Base-by-base conservation (phyloP, 2,888 invertebrate species). In the Acanthococcus lagerstroemiae region DNA sequence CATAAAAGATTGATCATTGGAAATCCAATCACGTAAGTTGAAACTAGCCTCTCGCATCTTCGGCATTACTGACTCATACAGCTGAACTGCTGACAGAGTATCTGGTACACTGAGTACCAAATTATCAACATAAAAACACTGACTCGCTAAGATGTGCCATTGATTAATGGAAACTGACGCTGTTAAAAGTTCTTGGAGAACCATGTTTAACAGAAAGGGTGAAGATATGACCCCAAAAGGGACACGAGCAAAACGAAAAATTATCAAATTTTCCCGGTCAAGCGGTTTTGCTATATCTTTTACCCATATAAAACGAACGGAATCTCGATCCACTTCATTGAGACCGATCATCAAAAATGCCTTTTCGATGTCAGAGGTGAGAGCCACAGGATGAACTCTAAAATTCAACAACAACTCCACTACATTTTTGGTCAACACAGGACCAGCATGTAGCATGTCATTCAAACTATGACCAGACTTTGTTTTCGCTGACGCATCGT, bases 391-490 rank as follows among this genome's bases (percentile, higher is more conserved):
- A 61, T 74, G 69, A 6, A 67, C 60, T 3, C 55, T 66, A 66
- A 73, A 73, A 9, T 73, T 56, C 3, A 73, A 17, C 3, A 76
- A 52, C 15, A 74, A 71, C 5, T 70, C 63, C 50, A 73, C 70
- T 4, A 75, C 66, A 26, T 73, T 72, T 15, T 71, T 70, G 60
- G 75, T 73, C 0, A 75, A 54, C 1, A 69, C 71, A 1, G 75
- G 73, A 1, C 76, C 75, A 1, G 72, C 70, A 57, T 70, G 66
- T 17, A 73, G 69, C 0, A 71, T 67, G 46, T 75, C 74, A 55
- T 76, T 76, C 2, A 76, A 52, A 5, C 75, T 74, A n/a, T 66
- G 25, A 1, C 73, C 74, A 0, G 71, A 69, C 0, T 69, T 56
- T 4, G 19, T 52, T 67, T 24, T 57, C 2, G 69, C 68, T 0